Evolutionary conservation across 2,888 invertebrate species (phyloP), one percentile per base, ranked within the genome.

Genomic region (Epinotia ramella): DNA sequence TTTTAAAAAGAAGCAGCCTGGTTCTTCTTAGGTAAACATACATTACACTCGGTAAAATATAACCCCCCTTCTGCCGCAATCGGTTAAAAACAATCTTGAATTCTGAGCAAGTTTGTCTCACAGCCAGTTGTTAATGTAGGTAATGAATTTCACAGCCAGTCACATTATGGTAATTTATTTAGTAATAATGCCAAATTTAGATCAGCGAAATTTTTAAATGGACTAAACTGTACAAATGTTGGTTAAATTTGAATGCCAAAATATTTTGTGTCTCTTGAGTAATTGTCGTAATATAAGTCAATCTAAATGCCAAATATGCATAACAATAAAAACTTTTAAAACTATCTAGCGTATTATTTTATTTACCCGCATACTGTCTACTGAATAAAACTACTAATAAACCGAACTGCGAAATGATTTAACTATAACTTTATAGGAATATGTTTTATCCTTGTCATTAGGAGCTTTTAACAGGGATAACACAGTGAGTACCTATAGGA

Each of bases 261-360:
- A 67, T 57, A 67, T 18, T 67, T 18, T 67, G 62, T 33, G 66
- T 67, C 67, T 67, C 33, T 40, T 67, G 67, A 56, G 40, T 57
- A 72, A 72, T 28, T 72, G 57, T 65, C 46, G 28, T 46, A 65
- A 62, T 28, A 13, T 62, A 67, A 53, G n/a, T 63, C 33, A 67
- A 62, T 46, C 20, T n/a, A 33, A 63, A 73, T 73, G 67, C 73
- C 67, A 73, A 67, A 68, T 73, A 73, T 56, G 56, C 57, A 73
- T 73, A 63, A 57, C 49, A 73, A 63, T 73, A 73, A 68, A 73
- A 33, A 57, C 18, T 56, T 53, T 18, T 44, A 57, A 68, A 73
- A 73, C 0, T 18, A 13, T 11, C 7, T 18, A 12, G 16, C 28
- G 3, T 65, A 16, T 65, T 49, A 49, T 65, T 65, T 65, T 49